Conservation (phyloP, 2,113 vertebrate genomes). For the Urocolius indicus region DNA sequence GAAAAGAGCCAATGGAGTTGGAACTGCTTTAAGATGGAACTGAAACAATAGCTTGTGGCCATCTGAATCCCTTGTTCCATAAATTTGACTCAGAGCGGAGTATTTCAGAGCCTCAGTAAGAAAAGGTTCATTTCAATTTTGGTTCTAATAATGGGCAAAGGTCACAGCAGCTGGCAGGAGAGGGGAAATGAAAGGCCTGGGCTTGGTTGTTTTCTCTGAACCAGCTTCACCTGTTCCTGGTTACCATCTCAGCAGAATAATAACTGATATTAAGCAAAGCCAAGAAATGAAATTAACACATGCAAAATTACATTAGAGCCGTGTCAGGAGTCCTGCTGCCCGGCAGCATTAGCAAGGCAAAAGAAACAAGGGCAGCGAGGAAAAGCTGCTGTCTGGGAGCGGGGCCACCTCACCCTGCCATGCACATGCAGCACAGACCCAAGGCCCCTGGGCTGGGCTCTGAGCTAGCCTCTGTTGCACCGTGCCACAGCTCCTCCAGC, state of each 20-base stretch:
- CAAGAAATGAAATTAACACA: slow-evolving; percentile 68
- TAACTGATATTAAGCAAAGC: slow-evolving; percentile 62
- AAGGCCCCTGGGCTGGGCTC: not conserved
- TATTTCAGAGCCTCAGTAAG: slow-evolving; percentile 35
- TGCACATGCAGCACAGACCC: not conserved
- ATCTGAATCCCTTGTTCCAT: slow-evolving; percentile 60
- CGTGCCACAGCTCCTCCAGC: accelerated
- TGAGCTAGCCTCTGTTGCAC: accelerated
- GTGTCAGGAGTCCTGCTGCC: slow-evolving; percentile 33
- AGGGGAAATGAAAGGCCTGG: slow-evolving; percentile 54
- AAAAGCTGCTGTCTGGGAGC: not conserved
- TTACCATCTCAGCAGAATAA: slow-evolving; percentile 59
- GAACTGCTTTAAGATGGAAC: slow-evolving; percentile 63
- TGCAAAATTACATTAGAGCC: slow-evolving; percentile 51
- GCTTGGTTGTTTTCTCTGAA: slow-evolving; percentile 58
- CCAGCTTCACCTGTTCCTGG: slow-evolving; percentile 54
- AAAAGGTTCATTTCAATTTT: slow-evolving; percentile 54
- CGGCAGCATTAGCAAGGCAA: not conserved
- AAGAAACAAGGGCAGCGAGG: not conserved
- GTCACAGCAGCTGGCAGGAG: slow-evolving; percentile 39
- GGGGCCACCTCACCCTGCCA: accelerated
- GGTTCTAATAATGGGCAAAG: slow-evolving; percentile 55
- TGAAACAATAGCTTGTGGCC: slow-evolving; percentile 61
- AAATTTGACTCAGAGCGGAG: slow-evolving; percentile 64
- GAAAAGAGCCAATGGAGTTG: slow-evolving; percentile 49